These are phyloP conservation scores for Gasterosteus nipponicus DNA, from an alignment of 2,113 vertebrate genomes.

Conservation along the genomic window DNA sequence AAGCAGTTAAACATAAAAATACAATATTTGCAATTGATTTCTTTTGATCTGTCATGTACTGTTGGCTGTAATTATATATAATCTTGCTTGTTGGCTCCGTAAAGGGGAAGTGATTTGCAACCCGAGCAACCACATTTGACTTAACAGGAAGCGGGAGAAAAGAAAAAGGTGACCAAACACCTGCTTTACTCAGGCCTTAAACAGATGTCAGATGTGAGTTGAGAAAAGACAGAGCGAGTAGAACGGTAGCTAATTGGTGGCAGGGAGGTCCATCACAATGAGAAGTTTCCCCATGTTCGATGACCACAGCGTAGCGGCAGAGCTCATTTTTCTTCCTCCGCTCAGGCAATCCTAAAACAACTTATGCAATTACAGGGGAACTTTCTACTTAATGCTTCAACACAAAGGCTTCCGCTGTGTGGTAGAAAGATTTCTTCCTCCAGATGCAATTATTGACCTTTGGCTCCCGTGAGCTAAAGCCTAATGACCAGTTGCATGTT, in stretches of 20 bases:
- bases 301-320: constrained; percentile 49
- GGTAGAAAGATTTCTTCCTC: constrained; percentile 72
- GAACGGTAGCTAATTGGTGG: constrained; percentile 25
- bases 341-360: constrained; percentile 72
- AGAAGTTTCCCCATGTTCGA: constrained; percentile 38
- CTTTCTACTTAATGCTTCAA: constrained; percentile 75
- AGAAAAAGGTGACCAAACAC: neutral
- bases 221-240: neutral
- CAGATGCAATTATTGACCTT: constrained; percentile 83
- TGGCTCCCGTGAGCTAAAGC: constrained; percentile 70
- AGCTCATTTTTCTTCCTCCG: constrained; percentile 72
- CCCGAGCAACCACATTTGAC: neutral
- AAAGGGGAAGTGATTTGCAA: neutral
- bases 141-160: neutral
- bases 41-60: neutral
- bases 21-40: neutral
- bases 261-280: constrained; percentile 44
- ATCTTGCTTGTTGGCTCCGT: neutral
- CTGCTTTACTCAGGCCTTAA: constrained; percentile 24
- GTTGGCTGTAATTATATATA: neutral
- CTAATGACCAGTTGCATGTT: constrained; percentile 82
- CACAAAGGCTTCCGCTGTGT: constrained; percentile 73
- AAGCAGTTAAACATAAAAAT: neutral
- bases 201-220: constrained; percentile 33
- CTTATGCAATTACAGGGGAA: constrained; percentile 77